Conservation (phyloP, 2,888 invertebrate species). For the Crepidodera aurea region DNA sequence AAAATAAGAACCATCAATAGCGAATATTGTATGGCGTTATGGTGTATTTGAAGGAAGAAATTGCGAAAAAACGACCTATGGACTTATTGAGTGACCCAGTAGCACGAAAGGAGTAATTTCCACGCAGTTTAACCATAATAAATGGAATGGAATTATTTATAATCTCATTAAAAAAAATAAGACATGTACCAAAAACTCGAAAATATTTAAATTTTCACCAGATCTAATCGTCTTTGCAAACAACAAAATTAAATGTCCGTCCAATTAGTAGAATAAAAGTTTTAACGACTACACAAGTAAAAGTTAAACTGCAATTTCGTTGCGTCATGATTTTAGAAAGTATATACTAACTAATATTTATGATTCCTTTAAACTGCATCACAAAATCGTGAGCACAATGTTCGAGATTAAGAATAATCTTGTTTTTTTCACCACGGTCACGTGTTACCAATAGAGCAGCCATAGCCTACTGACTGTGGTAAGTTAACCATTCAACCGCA, state of each 20-base stretch:
- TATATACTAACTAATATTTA: conserved; percentile 7
- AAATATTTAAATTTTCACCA: too few relatives aligned
- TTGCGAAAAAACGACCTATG: too few relatives aligned
- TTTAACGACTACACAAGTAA: conserved; percentile 6
- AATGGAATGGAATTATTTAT: too few relatives aligned
- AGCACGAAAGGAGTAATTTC: too few relatives aligned
- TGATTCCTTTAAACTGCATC: neutral
- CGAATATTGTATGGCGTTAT: too few relatives aligned
- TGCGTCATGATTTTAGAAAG: conserved; percentile 16
- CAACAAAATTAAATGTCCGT: neutral
- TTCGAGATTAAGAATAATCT: conserved; percentile 16
- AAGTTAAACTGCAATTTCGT: neutral
- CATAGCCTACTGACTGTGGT: conserved; percentile 8
- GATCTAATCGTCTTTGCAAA: too few relatives aligned
- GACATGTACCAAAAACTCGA: too few relatives aligned
- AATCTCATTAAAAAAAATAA: too few relatives aligned
- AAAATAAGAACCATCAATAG: too few relatives aligned
- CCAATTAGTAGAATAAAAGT: conserved; percentile 10
- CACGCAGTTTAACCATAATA: too few relatives aligned
- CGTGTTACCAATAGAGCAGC: conserved; percentile 36
- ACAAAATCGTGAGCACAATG: conserved; percentile 10
- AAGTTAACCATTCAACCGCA: conserved; percentile 41
- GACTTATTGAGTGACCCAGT: too few relatives aligned
- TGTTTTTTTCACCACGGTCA: conserved; percentile 47
- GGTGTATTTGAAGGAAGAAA: too few relatives aligned